These are phyloP conservation scores for Sylvilagus bachmani DNA, from an alignment of 2,113 vertebrate genomes.

Conservation along the genomic window DNA sequence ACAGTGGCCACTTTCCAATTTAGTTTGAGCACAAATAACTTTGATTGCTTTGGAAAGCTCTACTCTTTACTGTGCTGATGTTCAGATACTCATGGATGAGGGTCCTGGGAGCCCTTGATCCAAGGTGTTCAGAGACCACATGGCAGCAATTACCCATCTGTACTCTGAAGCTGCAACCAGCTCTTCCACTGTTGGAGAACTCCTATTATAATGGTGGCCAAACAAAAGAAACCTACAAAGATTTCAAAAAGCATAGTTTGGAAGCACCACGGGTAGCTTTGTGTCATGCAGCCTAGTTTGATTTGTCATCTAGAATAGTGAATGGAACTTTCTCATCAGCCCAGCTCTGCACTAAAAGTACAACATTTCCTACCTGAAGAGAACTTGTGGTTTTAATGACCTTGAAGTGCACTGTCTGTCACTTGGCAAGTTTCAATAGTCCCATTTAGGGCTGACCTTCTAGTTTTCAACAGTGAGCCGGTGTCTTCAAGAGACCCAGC, in stretches of 20 bases:
- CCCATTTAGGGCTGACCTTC: not conserved
- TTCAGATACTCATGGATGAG: slow-evolving; percentile 56
- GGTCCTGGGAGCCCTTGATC: slow-evolving; percentile 60
- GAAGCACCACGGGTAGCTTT: slow-evolving; percentile 70
- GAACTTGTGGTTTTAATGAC: not conserved
- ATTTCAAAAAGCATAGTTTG: slow-evolving; percentile 58
- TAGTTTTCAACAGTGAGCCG: not conserved
- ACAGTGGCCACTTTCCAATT: slow-evolving; percentile 23
- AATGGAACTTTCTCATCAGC: not conserved
- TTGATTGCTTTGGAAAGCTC: slow-evolving; percentile 49
- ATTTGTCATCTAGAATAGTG: slow-evolving; percentile 70
- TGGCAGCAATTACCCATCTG: slow-evolving; percentile 69
- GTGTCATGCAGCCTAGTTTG: slow-evolving; percentile 69
- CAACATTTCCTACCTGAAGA: not conserved
- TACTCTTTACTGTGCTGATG: slow-evolving; percentile 37
- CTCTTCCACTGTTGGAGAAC: slow-evolving; percentile 76
- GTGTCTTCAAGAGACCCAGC: not conserved
- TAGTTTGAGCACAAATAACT: slow-evolving; percentile 25
- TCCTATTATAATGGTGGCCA: slow-evolving; percentile 73
- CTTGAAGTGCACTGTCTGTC: not conserved
- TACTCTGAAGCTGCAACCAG: slow-evolving; percentile 67
- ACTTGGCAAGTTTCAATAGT: slow-evolving; percentile 8
- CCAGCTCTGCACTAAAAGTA: not conserved
- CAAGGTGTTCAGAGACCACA: slow-evolving; percentile 74
- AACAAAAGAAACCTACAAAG: slow-evolving; percentile 74